These are phyloP conservation scores for Glaucopsyche alexis DNA, from an alignment of 2,888 invertebrate genomes.

Conservation along the genomic window DNA sequence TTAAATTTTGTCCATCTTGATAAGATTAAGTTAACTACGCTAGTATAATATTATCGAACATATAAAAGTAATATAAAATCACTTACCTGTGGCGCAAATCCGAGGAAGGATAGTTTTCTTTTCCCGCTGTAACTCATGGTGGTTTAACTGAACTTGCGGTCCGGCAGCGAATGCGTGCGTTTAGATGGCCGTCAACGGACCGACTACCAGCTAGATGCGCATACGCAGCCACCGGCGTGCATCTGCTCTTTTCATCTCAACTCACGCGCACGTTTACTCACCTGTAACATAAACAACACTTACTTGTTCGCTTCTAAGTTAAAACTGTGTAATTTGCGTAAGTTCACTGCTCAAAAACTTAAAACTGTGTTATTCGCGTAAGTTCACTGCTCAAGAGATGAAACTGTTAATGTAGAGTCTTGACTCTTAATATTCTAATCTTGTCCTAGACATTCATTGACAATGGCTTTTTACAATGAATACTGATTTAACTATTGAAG, in stretches of 20 bases:
- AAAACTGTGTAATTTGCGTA: neutral
- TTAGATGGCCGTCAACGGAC: constrained; percentile 44
- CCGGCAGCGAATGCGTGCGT: constrained; percentile 41
- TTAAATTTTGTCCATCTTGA: neutral
- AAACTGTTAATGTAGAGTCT: neutral
- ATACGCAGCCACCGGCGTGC: constrained; percentile 33
- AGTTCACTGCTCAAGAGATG: neutral
- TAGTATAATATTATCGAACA: neutral
- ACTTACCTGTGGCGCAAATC: constrained; percentile 82
- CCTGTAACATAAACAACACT: constrained; percentile 27
- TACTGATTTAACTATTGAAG: too few species aligned
- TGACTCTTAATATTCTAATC: neutral
- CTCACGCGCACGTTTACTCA: constrained; percentile 27
- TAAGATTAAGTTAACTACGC: neutral
- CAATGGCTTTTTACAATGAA: too few species aligned
- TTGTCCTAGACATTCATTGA: too few species aligned
- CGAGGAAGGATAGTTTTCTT: constrained; percentile 87
- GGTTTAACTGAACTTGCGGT: constrained; percentile 32
- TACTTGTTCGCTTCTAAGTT: neutral
- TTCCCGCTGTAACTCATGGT: constrained; percentile 75
- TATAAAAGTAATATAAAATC: constrained; percentile 22
- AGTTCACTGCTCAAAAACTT: neutral
- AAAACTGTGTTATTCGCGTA: neutral
- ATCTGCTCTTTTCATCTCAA: constrained; percentile 30
- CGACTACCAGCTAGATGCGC: constrained; percentile 37